Evolutionary conservation across 2,888 invertebrate species (phyloP).

Genomic region (Chymomyza caudatula): DNA sequence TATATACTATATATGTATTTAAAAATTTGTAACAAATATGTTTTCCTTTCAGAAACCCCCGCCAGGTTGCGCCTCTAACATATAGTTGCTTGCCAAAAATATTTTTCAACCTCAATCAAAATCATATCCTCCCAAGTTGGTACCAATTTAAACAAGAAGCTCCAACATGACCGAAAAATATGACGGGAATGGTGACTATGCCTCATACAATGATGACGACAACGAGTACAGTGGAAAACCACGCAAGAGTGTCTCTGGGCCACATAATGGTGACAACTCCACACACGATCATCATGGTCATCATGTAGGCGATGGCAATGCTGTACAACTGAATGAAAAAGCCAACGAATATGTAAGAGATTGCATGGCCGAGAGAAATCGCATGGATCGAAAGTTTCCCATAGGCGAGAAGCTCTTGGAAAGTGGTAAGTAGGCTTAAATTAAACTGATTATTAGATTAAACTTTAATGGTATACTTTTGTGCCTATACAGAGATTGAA

Average conservation of each 20-base stretch:
- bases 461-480: neutral
- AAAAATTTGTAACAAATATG: no score
- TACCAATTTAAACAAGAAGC: conserved; percentile 22
- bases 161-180: conserved; percentile 77
- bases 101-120: neutral
- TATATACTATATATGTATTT: no score
- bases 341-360: conserved; percentile 88
- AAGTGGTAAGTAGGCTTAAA: conserved; percentile 80
- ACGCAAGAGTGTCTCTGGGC: conserved; percentile 61
- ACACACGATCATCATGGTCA: conserved; percentile 72
- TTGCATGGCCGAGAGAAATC: conserved; percentile 84
- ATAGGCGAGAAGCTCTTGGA: conserved; percentile 85
- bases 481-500: conserved; percentile 82
- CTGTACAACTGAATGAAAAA: conserved; percentile 82
- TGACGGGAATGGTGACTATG: conserved; percentile 77
- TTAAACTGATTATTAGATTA: neutral
- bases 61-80: neutral
- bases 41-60: neutral
- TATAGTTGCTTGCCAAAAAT: neutral
- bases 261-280: conserved; percentile 74
- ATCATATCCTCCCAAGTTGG: neutral
- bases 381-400: conserved; percentile 84
- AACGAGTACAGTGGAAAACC: conserved; percentile 72
- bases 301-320: conserved; percentile 63
- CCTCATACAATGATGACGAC: conserved; percentile 75